Conservation (phyloP, 2,113 vertebrate genomes). For the Rallus limicola region DNA sequence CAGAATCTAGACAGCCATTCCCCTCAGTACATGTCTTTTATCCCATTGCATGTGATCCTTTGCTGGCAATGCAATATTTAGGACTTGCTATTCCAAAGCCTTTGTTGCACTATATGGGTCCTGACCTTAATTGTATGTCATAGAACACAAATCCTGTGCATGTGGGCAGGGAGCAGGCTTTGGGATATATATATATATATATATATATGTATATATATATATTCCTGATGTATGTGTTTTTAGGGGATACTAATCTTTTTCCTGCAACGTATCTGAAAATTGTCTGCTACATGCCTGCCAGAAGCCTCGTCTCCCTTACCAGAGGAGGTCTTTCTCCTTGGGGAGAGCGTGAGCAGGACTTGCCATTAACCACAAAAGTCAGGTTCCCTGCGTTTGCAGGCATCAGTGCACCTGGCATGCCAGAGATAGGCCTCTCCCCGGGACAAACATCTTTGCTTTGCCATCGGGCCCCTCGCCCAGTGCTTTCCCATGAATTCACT, state of each 20-base stretch:
- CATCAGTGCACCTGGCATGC: background rate
- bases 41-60: background rate
- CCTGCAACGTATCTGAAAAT: accelerated
- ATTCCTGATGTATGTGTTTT: background rate
- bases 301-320: background rate
- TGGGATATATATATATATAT: background rate
- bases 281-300: background rate
- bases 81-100: background rate
- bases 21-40: background rate
- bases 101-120: background rate
- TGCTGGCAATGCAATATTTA: background rate
- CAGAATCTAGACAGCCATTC: background rate
- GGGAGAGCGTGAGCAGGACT: background rate
- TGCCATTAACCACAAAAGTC: background rate
- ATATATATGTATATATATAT: background rate
- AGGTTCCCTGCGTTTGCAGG: background rate
- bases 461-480: background rate
- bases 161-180: background rate
- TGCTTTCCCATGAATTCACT: background rate
- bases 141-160: background rate
- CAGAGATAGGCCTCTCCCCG: background rate
- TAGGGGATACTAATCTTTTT: background rate
- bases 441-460: background rate
- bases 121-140: background rate
- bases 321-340: background rate